Evolutionary conservation across 2,797 vertebrate species (phyloP).

Genomic region (Coregonus suidteri): DNA sequence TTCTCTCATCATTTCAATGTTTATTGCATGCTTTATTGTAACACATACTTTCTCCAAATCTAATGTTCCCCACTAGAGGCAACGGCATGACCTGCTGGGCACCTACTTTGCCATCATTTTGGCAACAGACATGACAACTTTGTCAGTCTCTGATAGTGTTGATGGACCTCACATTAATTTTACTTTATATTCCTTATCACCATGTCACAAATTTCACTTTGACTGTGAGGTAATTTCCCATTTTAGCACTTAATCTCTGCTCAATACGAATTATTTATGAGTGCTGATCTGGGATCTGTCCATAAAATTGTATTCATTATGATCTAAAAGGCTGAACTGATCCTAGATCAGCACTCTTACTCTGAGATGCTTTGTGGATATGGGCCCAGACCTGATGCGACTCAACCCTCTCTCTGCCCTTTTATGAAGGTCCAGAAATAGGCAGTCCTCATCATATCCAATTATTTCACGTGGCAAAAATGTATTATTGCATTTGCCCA

Average conservation of each 20-base stretch:
- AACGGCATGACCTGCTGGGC: constrained; percentile 40
- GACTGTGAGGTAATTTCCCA: constrained; percentile 21
- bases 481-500: neutral
- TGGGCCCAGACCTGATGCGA: neutral
- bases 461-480: neutral
- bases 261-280: neutral
- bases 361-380: neutral
- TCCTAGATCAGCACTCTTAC: neutral
- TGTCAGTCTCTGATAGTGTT: constrained; percentile 8
- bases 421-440: neutral
- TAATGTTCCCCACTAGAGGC: constrained; percentile 27
- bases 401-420: neutral
- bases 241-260: constrained; percentile 1
- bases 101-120: constrained; percentile 25
- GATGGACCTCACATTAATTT: constrained; percentile 28
- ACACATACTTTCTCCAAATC: constrained; percentile 30
- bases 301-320: too few species aligned
- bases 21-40: constrained; percentile 56
- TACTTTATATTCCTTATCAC: constrained; percentile 23
- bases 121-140: constrained; percentile 22
- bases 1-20: constrained; percentile 25
- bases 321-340: too few species aligned
- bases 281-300: neutral
- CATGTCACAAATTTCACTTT: constrained; percentile 36
- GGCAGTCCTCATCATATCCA: neutral